Base-by-base conservation (phyloP, 23 tunicate species). In the Ciona savignyi region DNA sequence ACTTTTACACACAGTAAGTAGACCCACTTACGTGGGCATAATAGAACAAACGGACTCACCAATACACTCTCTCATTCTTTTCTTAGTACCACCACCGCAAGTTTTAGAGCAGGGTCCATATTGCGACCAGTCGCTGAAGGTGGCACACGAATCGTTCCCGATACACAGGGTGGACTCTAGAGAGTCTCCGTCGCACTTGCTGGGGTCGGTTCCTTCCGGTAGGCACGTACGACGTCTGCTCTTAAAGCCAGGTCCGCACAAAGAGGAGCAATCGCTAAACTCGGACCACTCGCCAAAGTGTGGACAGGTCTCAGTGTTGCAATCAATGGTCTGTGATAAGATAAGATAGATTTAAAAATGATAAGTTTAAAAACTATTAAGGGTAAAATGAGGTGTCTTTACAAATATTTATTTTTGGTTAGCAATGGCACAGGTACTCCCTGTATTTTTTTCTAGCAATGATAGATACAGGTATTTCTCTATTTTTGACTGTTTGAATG, bases 61-160 rank as follows among this genome's bases (percentile, higher is more conserved):
- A 23, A 61, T 49, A 66, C 98, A 93, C 63, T 66, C 51, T 30
- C 98, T 33, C 0, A 70, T 32, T 70, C 89, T 60, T 24, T 27
- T 63, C 29, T 78, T 35, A 0, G 67, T 56, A 26, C 98, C 98
- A 28, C 79, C 84, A 19, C 94, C 98, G 63, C 98, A 93, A 0
- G 85, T 35, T 32, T 28, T 42, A 27, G 85, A 1, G 63, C 98
- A 93, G 6, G 0, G 48, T 9, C 71, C 81, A 32, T 66, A 77
- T 1, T 11, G 26, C 9, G 42, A 22, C 97, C 97, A 90, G 32
- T 74, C 69, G 9, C 68, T 23, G 71, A 72, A 90, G 21, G 26
- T 9, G 6, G 70, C 90, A 74, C 97, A 90, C 9, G 72, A 28
- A 0, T 26, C 30, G 35, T 22, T 23, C 32, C 30, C 28, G 29